These are phyloP conservation scores for Drosophila testacea DNA, from an alignment of 2,888 invertebrate species.

Conservation along the genomic window DNA sequence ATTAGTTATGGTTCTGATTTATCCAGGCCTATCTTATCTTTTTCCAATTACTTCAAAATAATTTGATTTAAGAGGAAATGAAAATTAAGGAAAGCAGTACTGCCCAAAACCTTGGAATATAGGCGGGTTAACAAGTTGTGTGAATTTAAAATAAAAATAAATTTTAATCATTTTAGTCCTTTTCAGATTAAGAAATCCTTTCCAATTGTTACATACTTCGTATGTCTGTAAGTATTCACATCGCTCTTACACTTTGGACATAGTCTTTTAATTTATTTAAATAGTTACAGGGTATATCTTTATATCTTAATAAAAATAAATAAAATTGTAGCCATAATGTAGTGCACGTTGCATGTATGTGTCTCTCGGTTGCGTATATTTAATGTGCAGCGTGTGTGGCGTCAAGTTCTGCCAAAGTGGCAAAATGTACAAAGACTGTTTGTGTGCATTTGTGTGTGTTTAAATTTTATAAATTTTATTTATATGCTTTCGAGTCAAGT, in stretches of 20 bases:
- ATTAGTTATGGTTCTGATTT: too few relatives aligned
- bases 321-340: conserved; percentile 54
- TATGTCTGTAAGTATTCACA: too few relatives aligned
- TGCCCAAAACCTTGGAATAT: too few relatives aligned
- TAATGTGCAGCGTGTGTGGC: conserved; percentile 50
- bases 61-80: too few relatives aligned
- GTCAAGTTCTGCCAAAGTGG: conserved; percentile 39
- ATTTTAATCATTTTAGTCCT: too few relatives aligned
- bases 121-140: too few relatives aligned
- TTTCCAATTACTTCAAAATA: too few relatives aligned
- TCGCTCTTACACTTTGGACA: background rate
- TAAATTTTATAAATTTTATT: conserved; percentile 54
- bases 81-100: too few relatives aligned
- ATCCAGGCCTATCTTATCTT: too few relatives aligned
- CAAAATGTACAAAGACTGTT: conserved; percentile 33
- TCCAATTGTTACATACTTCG: too few relatives aligned
- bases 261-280: conserved; percentile 8
- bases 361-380: conserved; percentile 55
- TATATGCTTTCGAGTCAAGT: conserved; percentile 50
- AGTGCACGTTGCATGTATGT: conserved; percentile 32
- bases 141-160: too few relatives aligned
- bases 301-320: conserved; percentile 54
- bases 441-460: background rate
- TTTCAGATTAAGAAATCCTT: too few relatives aligned
- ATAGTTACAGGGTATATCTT: conserved; percentile 26